Percentiles rank a stretch among this genome's conserved stretches.
Conservation (phyloP, 2,888 invertebrate species). For the Amblyteles armatorius region DNA sequence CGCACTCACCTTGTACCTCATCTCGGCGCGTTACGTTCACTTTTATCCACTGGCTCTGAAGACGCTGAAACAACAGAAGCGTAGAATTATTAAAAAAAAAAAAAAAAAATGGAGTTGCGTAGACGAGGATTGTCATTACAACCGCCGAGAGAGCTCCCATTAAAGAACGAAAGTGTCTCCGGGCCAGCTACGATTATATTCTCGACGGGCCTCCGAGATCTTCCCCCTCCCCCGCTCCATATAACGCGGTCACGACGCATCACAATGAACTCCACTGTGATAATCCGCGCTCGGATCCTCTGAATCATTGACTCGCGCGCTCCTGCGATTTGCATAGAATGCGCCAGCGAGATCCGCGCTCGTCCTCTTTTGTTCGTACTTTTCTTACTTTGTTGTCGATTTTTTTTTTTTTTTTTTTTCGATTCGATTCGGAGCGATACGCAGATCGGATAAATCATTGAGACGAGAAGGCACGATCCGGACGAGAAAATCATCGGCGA, state of each 20-base stretch:
- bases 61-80: conserved; percentile 30
- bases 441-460: conserved; percentile 35
- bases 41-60: not conserved
- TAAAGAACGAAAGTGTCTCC: conserved; percentile 58
- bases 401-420: not conserved
- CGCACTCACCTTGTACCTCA: conserved; percentile 19
- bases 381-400: not conserved
- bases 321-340: conserved; percentile 60
- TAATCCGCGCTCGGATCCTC: conserved; percentile 41
- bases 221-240: not conserved
- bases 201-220: conserved; percentile 34
- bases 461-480: not conserved
- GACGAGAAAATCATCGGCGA: not conserved
- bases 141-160: conserved; percentile 38
- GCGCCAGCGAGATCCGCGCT: conserved; percentile 15
- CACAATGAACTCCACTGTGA: conserved; percentile 37
- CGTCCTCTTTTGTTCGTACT: conserved; percentile 30
- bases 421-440: not conserved
- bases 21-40: not conserved
- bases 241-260: conserved; percentile 21
- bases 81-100: not conserved
- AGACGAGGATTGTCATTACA: conserved; percentile 47
- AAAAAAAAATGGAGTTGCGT: not conserved
- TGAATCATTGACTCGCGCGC: conserved; percentile 46
- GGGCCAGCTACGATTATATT: conserved; percentile 51